Evolutionary conservation across 2,113 vertebrate genomes (phyloP).

Genomic region (Melierax canorus): DNA sequence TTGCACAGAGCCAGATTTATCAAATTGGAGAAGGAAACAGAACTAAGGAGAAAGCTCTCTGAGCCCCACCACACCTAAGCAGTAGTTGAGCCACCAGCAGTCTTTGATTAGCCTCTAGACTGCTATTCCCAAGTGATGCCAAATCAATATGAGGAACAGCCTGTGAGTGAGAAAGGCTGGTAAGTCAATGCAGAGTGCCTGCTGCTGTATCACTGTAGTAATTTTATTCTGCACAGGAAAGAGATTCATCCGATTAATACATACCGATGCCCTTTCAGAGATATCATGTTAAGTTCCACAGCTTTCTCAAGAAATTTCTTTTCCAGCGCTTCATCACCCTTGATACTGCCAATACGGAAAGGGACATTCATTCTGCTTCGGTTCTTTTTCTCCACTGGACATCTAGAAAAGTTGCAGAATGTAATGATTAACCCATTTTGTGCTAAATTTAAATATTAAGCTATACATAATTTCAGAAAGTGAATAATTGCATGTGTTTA

Average conservation of each 20-base stretch:
- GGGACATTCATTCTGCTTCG: constrained; percentile 92
- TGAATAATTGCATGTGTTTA: background rate
- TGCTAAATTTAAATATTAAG: background rate
- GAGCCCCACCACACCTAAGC: background rate
- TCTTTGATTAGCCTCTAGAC: background rate
- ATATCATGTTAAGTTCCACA: constrained; percentile 87
- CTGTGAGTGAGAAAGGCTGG: background rate
- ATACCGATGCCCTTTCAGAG: constrained; percentile 92
- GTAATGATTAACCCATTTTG: background rate
- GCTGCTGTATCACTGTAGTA: background rate
- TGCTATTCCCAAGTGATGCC: background rate
- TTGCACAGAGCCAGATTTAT: background rate
- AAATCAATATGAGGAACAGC: background rate
- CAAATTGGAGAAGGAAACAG: background rate
- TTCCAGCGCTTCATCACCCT: constrained; percentile 85
- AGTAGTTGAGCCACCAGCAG: background rate
- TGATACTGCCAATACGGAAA: constrained; percentile 83
- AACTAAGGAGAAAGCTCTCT: background rate
- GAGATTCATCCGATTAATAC: background rate
- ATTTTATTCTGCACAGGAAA: background rate
- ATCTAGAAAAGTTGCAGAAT: constrained; percentile 66
- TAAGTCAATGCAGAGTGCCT: background rate
- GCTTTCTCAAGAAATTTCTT: constrained; percentile 89
- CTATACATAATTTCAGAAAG: background rate
- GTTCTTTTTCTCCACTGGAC: constrained; percentile 80